phyloP scores from a whole-genome alignment of 2,888 invertebrate genomes.

The Eulithis prunata region DNA sequence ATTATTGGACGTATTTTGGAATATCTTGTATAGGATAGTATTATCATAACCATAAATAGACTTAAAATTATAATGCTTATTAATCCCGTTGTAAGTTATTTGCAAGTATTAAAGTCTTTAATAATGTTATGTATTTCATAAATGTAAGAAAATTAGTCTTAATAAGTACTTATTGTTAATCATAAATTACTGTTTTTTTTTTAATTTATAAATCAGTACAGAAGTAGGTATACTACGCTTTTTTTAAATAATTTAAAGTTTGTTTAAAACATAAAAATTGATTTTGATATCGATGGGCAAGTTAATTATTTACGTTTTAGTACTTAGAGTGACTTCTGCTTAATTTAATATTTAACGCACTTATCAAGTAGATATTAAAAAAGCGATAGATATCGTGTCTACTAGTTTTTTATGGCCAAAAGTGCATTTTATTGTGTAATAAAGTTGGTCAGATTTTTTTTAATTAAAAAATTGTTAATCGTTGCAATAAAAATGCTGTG shows the following conservation, averaged over 20 bases:
- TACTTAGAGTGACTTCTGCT: not conserved
- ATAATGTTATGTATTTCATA: slow-evolving; percentile 21
- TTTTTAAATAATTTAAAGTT: too few relatives aligned
- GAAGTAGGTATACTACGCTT: too few relatives aligned
- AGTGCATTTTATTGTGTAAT: slow-evolving; percentile 16
- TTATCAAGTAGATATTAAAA: not conserved
- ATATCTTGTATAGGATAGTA: not conserved
- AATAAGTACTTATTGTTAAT: too few relatives aligned
- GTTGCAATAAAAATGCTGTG: slow-evolving; percentile 79
- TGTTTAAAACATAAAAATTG: too few relatives aligned
- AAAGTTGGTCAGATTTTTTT: not conserved
- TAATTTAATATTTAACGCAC: slow-evolving; percentile 15
- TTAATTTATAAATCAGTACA: too few relatives aligned
- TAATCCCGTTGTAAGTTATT: slow-evolving; percentile 19
- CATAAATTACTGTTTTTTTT: too few relatives aligned
- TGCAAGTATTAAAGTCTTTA: slow-evolving; percentile 20
- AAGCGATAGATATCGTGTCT: not conserved
- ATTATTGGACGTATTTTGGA: not conserved
- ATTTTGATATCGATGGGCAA: too few relatives aligned
- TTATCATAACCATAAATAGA: slow-evolving; percentile 18
- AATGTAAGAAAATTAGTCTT: not conserved
- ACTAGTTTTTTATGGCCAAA: slow-evolving; percentile 13
- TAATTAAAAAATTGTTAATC: slow-evolving; percentile 63
- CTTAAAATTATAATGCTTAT: slow-evolving; percentile 15
- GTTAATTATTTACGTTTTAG: too few relatives aligned